Evolutionary conservation across 2,797 vertebrate genomes (phyloP).

Genomic region (Pteronotus mesoamericanus): DNA sequence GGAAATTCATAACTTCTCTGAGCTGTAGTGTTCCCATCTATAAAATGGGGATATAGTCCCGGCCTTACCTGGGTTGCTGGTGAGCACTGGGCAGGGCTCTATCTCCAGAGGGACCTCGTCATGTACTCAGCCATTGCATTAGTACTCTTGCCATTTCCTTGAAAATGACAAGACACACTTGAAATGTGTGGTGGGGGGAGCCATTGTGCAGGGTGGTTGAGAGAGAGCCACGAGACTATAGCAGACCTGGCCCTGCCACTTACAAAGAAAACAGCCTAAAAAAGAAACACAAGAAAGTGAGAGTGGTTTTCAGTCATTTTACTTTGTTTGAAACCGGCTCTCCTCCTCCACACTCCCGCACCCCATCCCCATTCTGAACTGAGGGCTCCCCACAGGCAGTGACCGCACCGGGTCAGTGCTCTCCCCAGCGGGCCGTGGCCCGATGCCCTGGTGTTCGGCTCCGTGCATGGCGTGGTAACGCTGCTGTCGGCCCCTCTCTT

Average conservation of each 20-base stretch:
- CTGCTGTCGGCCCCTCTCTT: background rate
- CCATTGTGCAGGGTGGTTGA: accelerated
- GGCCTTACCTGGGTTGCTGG: accelerated
- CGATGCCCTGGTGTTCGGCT: accelerated
- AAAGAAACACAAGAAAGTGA: background rate
- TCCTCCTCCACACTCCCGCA: background rate
- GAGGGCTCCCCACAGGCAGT: background rate
- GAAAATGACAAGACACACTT: background rate
- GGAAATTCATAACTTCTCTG: background rate
- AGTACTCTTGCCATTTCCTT: background rate
- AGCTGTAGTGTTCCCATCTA: background rate
- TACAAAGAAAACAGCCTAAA: background rate
- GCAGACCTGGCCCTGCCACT: background rate
- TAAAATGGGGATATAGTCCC: too few species aligned
- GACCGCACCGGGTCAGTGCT: background rate
- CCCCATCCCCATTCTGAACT: background rate
- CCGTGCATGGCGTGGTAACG: accelerated
- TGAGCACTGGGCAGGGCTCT: background rate
- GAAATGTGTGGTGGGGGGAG: background rate
- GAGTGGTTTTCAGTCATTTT: background rate
- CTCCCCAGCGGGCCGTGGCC: background rate
- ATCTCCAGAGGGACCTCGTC: background rate
- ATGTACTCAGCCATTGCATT: too few species aligned
- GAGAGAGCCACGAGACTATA: background rate
- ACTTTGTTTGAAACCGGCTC: background rate